These are phyloP conservation scores for Oryzaephilus surinamensis DNA, from an alignment of 1,140 invertebrate species.

Conservation along the genomic window DNA sequence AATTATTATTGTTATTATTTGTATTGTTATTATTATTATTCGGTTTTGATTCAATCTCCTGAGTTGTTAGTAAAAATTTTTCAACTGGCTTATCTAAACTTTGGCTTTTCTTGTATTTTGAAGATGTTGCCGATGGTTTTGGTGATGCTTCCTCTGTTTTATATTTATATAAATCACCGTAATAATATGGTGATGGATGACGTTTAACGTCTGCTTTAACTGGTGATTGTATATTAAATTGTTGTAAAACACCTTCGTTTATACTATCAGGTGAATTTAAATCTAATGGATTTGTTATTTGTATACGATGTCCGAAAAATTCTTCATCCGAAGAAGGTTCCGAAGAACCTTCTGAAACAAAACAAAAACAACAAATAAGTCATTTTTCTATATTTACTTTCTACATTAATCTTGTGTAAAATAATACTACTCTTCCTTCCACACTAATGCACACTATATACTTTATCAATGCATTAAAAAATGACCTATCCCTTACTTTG, in stretches of 20 bases:
- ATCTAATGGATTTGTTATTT: conserved; percentile 25
- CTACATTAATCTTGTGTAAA: too few relatives aligned
- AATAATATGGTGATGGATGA: conserved; percentile 69
- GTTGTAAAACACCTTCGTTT: conserved; percentile 35
- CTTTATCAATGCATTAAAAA: too few relatives aligned
- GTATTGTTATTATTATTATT: conserved; percentile 15
- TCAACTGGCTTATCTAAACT: conserved; percentile 1
- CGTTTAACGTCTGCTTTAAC: conserved; percentile 39
- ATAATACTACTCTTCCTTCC: too few relatives aligned
- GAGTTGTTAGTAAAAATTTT: conserved; percentile 4
- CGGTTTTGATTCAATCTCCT: conserved; percentile 13
- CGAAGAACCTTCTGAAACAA: conserved; percentile 35
- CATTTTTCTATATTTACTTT: too few relatives aligned
- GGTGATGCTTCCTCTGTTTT: conserved; percentile 30
- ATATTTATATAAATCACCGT: conserved; percentile 59
- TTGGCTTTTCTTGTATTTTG: too few relatives aligned
- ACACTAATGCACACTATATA: too few relatives aligned
- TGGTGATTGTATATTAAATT: conserved; percentile 34
- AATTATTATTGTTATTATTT: conserved; percentile 30
- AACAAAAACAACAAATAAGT: conserved; percentile 7
- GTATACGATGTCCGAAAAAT: conserved; percentile 28
- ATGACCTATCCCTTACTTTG: too few relatives aligned
- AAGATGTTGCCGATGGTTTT: conserved; percentile 1
- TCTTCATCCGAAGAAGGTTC: conserved; percentile 34
- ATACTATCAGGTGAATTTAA: conserved; percentile 43